A percentile compares a stretch with the other conserved stretches of the same genome.
Evolutionary conservation across 2,797 vertebrate species (phyloP).

Genomic region (Poecilia velifera): DNA sequence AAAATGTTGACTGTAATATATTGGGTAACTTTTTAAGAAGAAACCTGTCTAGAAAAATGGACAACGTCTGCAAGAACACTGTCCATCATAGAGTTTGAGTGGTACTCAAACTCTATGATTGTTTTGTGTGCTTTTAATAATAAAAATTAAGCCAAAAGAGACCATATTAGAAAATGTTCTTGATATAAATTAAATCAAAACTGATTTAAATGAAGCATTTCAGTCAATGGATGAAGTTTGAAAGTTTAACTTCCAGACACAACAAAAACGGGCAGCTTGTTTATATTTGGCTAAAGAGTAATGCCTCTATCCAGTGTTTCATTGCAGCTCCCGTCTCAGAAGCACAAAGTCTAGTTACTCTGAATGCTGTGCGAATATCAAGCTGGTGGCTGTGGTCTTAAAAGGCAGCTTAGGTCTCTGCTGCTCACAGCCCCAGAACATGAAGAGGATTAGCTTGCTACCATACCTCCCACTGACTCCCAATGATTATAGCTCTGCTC

Average conservation of each 20-base stretch:
- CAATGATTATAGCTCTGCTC: slow-evolving; percentile 73
- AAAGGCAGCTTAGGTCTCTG: slow-evolving; percentile 75
- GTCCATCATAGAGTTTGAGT: neutral
- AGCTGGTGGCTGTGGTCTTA: slow-evolving; percentile 70
- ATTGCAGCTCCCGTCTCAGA: slow-evolving; percentile 56
- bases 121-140: neutral
- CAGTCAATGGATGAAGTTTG: slow-evolving; percentile 18
- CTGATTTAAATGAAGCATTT: slow-evolving; percentile 28
- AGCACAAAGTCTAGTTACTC: slow-evolving; percentile 52
- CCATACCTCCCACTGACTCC: slow-evolving; percentile 76
- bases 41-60: neutral
- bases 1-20: neutral
- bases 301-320: slow-evolving; percentile 63
- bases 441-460: slow-evolving; percentile 76
- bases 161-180: neutral
- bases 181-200: slow-evolving; percentile 38
- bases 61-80: neutral
- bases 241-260: slow-evolving; percentile 50
- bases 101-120: neutral
- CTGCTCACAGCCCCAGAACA: slow-evolving; percentile 77
- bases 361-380: slow-evolving; percentile 70
- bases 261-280: slow-evolving; percentile 58
- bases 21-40: neutral
- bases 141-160: neutral
- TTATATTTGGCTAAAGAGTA: slow-evolving; percentile 66